A percentile compares a stretch with the other conserved stretches of the same genome.
Evolutionary conservation across 92 coral and sea anemone genomes (phyloP).

Genomic region (Palythoa grandis): DNA sequence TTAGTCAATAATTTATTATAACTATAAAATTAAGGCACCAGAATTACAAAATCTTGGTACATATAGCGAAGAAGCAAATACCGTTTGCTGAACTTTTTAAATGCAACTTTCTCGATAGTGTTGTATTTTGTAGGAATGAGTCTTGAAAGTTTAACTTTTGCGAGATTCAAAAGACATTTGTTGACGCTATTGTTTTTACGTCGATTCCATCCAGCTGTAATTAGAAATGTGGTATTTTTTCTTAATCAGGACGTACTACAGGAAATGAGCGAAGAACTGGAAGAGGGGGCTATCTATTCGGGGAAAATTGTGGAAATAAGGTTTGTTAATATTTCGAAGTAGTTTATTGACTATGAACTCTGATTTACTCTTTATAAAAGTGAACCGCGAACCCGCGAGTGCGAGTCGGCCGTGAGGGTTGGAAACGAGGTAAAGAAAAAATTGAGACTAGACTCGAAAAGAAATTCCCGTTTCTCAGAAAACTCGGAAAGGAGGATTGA

Average conservation of each 20-base stretch:
- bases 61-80: too few relatives aligned
- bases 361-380: too few relatives aligned
- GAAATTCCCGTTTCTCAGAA: too few relatives aligned
- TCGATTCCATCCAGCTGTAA: not conserved
- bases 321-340: not conserved
- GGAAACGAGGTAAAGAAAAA: too few relatives aligned
- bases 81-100: too few relatives aligned
- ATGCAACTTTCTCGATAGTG: too few relatives aligned
- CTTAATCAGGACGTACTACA: conserved; percentile 3
- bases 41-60: not conserved
- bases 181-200: not conserved
- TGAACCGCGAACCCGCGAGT: too few relatives aligned
- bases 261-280: conserved; percentile 46
- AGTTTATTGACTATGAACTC: not conserved
- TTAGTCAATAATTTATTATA: not conserved
- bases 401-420: too few relatives aligned
- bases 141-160: not conserved
- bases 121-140: not conserved
- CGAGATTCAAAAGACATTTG: not conserved
- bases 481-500: too few relatives aligned
- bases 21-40: not conserved
- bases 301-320: conserved; percentile 26
- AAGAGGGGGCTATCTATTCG: conserved; percentile 25
- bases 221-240: not conserved
- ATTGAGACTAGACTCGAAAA: too few relatives aligned